phyloP scores from a whole-genome alignment of 2,888 invertebrate genomes.

The Lordiphosa fenestrarum region DNA sequence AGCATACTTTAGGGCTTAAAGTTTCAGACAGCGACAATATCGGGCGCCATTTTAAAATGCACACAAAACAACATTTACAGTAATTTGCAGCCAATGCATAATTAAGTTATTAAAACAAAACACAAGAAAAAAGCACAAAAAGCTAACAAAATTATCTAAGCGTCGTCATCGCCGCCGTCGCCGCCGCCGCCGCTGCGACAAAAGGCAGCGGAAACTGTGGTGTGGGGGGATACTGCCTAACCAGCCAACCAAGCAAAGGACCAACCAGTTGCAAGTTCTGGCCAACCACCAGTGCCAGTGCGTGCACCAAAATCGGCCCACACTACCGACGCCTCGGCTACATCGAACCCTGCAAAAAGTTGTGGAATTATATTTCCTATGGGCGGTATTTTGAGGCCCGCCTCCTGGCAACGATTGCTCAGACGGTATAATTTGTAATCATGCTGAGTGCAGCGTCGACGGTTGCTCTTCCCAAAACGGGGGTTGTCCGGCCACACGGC shows the following conservation, averaged over 20 bases:
- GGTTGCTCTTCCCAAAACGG: constrained; percentile 30
- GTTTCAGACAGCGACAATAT: constrained; percentile 9
- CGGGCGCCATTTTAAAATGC: constrained; percentile 53
- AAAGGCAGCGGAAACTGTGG: constrained; percentile 28
- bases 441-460: constrained; percentile 61
- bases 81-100: constrained; percentile 64
- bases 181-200: background rate
- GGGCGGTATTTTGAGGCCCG: constrained; percentile 65
- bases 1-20: constrained; percentile 40
- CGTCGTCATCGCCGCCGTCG: constrained; percentile 1
- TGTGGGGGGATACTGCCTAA: background rate
- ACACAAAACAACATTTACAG: constrained; percentile 27
- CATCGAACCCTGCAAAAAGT: constrained; percentile 26
- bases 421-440: constrained; percentile 73
- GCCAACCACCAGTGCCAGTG: constrained; percentile 65
- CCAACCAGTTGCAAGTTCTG: constrained; percentile 59
- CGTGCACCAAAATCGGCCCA: constrained; percentile 49
- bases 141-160: constrained; percentile 66
- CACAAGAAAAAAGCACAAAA: constrained; percentile 32
- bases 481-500: constrained; percentile 28
- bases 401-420: constrained; percentile 66
- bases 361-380: constrained; percentile 74
- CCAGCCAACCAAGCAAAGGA: constrained; percentile 37
- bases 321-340: constrained; percentile 2
- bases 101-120: constrained; percentile 59